Conservation (phyloP, 2,888 invertebrate species). For the Ochropleura leucogaster region DNA sequence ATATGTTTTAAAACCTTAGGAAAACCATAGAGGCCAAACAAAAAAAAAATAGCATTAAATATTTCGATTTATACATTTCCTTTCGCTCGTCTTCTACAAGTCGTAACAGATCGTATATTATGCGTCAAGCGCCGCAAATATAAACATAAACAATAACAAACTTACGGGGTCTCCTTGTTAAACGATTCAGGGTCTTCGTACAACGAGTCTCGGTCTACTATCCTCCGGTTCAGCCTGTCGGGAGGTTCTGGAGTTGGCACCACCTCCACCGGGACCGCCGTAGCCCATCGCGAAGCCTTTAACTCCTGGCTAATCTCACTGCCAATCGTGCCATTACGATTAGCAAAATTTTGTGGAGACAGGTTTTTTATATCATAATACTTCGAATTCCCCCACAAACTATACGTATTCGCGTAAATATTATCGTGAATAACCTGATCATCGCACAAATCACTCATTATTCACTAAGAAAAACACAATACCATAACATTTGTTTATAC, state of each 20-base stretch:
- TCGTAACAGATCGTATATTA: background rate
- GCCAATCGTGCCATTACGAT: conserved; percentile 55
- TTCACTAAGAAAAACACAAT: conserved; percentile 57
- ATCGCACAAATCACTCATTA: conserved; percentile 65
- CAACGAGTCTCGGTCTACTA: conserved; percentile 48
- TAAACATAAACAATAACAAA: conserved; percentile 53
- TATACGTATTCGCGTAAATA: conserved; percentile 67
- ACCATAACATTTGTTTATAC: conserved; percentile 63
- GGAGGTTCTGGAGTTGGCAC: conserved; percentile 42
- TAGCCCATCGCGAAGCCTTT: conserved; percentile 52
- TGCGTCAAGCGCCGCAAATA: background rate
- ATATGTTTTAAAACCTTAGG: background rate
- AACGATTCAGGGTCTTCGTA: conserved; percentile 59
- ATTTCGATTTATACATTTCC: background rate
- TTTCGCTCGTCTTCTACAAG: background rate
- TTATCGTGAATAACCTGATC: conserved; percentile 61
- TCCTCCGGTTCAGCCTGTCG: conserved; percentile 47
- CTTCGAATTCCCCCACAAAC: conserved; percentile 70
- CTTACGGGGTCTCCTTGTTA: conserved; percentile 53
- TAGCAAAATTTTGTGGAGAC: conserved; percentile 63
- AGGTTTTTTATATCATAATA: conserved; percentile 72
- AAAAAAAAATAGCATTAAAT: background rate
- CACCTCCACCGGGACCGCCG: conserved; percentile 43
- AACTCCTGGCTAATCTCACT: conserved; percentile 57
- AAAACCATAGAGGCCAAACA: background rate